phyloP scores from a whole-genome alignment of 2,888 invertebrate species.

The Phortica okadai region DNA sequence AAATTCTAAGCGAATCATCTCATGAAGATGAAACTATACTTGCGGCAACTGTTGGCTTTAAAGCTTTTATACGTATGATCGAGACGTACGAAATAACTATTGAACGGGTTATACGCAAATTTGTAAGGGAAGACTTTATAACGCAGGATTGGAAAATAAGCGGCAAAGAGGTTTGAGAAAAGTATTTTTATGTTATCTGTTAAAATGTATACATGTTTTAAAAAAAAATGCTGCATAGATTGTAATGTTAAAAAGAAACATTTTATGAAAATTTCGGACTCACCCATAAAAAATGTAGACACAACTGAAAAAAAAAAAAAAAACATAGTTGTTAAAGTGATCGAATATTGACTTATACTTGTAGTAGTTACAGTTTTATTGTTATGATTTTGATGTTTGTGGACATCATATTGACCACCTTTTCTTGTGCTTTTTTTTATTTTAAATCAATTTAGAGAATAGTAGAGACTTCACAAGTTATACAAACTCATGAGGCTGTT shows the following conservation, averaged over 20 bases:
- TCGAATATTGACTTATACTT: background rate
- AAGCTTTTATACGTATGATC: slow-evolving; percentile 91
- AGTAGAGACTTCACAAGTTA: slow-evolving; percentile 74
- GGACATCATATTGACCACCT: slow-evolving; percentile 45
- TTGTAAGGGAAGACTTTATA: slow-evolving; percentile 89
- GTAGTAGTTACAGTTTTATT: no score
- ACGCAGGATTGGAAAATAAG: slow-evolving; percentile 86
- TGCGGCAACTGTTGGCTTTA: slow-evolving; percentile 89
- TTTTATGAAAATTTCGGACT: no score
- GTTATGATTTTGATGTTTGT: background rate
- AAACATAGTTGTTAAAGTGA: background rate
- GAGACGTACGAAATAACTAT: slow-evolving; percentile 87
- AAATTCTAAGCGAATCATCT: slow-evolving; percentile 88
- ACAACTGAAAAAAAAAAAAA: no score
- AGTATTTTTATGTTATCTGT: background rate
- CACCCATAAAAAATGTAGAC: no score
- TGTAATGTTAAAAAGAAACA: no score
- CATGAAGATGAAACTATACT: slow-evolving; percentile 86
- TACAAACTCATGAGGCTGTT: slow-evolving; percentile 74
- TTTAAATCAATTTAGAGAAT: slow-evolving; percentile 69
- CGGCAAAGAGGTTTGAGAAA: slow-evolving; percentile 75
- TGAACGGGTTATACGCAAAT: slow-evolving; percentile 89
- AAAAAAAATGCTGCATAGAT: no score
- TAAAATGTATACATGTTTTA: no score
- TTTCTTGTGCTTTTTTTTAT: slow-evolving; percentile 47